Evolutionary conservation across 2,888 invertebrate species (phyloP).

Genomic region (Selenia dentaria): DNA sequence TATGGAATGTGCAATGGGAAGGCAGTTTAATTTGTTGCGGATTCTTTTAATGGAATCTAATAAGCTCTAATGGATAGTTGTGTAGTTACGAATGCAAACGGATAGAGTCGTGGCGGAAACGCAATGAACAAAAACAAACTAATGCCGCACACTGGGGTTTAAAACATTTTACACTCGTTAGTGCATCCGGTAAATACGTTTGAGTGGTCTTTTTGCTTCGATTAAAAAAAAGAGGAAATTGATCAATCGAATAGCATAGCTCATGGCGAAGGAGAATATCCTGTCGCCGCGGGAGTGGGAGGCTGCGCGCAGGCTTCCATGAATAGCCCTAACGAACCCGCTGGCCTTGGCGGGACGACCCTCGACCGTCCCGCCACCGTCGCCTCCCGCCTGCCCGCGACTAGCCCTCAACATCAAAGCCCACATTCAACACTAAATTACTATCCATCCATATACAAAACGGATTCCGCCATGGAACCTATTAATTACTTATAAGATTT

Average conservation of each 20-base stretch:
- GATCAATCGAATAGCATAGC: slow-evolving; percentile 73
- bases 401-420: slow-evolving; percentile 29
- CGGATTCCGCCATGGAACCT: no score
- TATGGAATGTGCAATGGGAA: slow-evolving; percentile 34
- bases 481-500: no score
- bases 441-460: slow-evolving; percentile 25
- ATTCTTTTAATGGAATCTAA: slow-evolving; percentile 42
- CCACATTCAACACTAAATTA: slow-evolving; percentile 24
- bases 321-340: slow-evolving; percentile 82
- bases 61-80: slow-evolving; percentile 43
- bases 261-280: slow-evolving; percentile 71
- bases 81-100: slow-evolving; percentile 46
- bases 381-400: slow-evolving; percentile 23
- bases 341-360: slow-evolving; percentile 76
- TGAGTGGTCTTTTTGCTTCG: slow-evolving; percentile 70
- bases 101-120: slow-evolving; percentile 66
- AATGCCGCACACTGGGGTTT: slow-evolving; percentile 59
- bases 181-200: slow-evolving; percentile 81
- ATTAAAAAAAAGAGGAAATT: slow-evolving; percentile 68
- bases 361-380: slow-evolving; percentile 37
- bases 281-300: slow-evolving; percentile 62
- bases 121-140: slow-evolving; percentile 68
- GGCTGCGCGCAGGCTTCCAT: slow-evolving; percentile 74
- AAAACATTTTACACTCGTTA: slow-evolving; percentile 79
- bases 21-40: slow-evolving; percentile 36